Base-by-base conservation (phyloP, 2,888 invertebrate species). In the Lissocephala sabroskyi region DNA sequence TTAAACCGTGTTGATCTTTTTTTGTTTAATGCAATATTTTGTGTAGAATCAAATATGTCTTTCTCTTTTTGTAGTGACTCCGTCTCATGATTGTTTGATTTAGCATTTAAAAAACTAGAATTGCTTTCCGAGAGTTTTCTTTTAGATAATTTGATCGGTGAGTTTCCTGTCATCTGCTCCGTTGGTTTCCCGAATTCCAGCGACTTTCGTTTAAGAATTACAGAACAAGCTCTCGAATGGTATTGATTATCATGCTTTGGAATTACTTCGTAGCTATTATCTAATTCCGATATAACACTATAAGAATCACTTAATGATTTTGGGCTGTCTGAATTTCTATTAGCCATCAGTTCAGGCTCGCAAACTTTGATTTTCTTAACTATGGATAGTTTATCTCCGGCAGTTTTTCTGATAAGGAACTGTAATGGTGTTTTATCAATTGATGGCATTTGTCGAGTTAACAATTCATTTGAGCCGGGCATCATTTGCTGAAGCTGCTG, bases 401-500 rank as follows among this genome's bases (percentile, higher is more conserved):
- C 81, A 0, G 84, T 84, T 57, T 84, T 84, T 5, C 85, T 77
- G 42, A 85, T 85, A 52, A 85, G 84, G 52, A 81, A 83, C 37
- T 84, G 85, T n/a, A 85, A 52, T 3, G 84, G 76, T 1, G 82
- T 79, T 52, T 84, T 84, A 28, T 63, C 61, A 11, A 62, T 63
- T 13, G 77, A 49, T 5, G 56, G 57, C 26, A 73, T 60, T 13
- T 79, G 76, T 39, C 64, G 65, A 45, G 79, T 71, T 37, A 83
- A 63, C 33, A 67, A 73, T 1, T 77, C 78, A 32, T 52, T 59
- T 4, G 84, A 78, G 2, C 84, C 84, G 0, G 90, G 89, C 76
- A 92, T 87, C 87, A 92, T 89, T 57, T 87, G 80, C 73, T 88
- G 87, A 35, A 93, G 82, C 68, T 92, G 91, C 56, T 88, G 87